A percentile compares a stretch with the other conserved stretches of the same genome.
Evolutionary conservation across 1,140 invertebrate genomes (phyloP).

Genomic region (Drosophila obscura): DNA sequence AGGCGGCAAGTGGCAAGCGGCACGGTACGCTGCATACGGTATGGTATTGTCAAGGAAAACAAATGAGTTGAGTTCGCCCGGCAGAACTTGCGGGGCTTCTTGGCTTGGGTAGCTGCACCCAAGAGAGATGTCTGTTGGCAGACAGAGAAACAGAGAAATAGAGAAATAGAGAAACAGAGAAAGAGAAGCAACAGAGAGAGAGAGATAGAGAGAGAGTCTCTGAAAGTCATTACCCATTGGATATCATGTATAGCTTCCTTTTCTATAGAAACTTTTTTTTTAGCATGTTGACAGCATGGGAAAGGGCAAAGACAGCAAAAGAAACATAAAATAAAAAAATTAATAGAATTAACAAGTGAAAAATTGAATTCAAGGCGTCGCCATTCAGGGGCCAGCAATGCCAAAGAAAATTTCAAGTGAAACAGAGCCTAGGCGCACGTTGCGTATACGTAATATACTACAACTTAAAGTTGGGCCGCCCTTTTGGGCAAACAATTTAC

Average conservation of each 20-base stretch:
- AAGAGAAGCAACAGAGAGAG: constrained; percentile 5
- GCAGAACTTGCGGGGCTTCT: constrained; percentile 49
- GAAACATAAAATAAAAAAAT: constrained; percentile 50
- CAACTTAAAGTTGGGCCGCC: background rate
- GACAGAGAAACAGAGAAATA: constrained; percentile 11
- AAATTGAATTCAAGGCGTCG: constrained; percentile 65
- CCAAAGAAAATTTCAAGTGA: constrained; percentile 32
- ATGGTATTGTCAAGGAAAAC: constrained; percentile 74
- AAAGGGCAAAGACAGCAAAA: constrained; percentile 62
- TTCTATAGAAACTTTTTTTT: constrained; percentile 8
- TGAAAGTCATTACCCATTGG: constrained; percentile 75
- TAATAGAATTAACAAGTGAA: constrained; percentile 70
- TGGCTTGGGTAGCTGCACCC: constrained; percentile 35
- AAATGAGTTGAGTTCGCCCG: constrained; percentile 55
- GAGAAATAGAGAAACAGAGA: background rate
- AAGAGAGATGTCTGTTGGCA: constrained; percentile 19
- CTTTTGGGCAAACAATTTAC: constrained; percentile 28
- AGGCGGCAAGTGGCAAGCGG: background rate
- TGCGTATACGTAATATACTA: constrained; percentile 15
- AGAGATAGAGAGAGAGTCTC: constrained; percentile 24
- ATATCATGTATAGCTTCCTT: background rate
- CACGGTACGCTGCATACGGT: constrained; percentile 8
- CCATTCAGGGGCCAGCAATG: constrained; percentile 56
- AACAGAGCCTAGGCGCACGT: constrained; percentile 24
- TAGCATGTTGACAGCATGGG: constrained; percentile 52